Percentiles rank a stretch among this genome's conserved stretches.
Evolutionary conservation across 2,797 vertebrate species (phyloP).

Genomic region (Tympanoctomys barrerae): DNA sequence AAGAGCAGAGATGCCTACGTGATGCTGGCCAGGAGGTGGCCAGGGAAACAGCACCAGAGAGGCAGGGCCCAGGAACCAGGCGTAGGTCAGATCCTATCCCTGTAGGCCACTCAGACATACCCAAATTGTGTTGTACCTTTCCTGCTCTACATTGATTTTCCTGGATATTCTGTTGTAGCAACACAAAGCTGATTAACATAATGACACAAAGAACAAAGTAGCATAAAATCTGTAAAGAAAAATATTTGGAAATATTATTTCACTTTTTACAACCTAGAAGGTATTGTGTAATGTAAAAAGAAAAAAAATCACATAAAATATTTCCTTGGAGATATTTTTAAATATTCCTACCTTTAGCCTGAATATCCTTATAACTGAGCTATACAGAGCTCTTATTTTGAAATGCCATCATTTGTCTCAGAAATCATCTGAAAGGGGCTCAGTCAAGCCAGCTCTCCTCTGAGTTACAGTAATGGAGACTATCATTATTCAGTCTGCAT

Average conservation of each 20-base stretch:
- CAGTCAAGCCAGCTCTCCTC: conserved; percentile 46
- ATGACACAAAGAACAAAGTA: neutral
- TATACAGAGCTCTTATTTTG: conserved; percentile 9
- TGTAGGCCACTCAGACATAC: neutral
- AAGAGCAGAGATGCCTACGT: neutral
- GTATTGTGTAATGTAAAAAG: neutral
- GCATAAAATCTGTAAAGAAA: neutral
- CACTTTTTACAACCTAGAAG: neutral
- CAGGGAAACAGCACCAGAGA: neutral
- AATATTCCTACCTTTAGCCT: conserved; percentile 4
- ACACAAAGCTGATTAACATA: neutral
- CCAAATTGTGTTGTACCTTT: neutral
- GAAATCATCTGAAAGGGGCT: conserved; percentile 26
- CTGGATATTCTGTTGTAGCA: neutral
- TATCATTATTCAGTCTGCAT: conserved; percentile 58
- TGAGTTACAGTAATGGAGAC: conserved; percentile 52
- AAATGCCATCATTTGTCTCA: conserved; percentile 53
- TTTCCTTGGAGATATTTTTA: conserved; percentile 20
- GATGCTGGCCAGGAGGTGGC: neutral
- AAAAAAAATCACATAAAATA: conserved; percentile 46
- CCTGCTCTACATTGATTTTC: neutral
- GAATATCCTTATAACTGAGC: conserved; percentile 5
- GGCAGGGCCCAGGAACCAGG: neutral
- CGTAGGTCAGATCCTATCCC: neutral
- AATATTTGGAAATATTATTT: conserved; percentile 19